Evolutionary conservation across 2,888 invertebrate genomes (phyloP).

Genomic region (Blomia tropicalis): DNA sequence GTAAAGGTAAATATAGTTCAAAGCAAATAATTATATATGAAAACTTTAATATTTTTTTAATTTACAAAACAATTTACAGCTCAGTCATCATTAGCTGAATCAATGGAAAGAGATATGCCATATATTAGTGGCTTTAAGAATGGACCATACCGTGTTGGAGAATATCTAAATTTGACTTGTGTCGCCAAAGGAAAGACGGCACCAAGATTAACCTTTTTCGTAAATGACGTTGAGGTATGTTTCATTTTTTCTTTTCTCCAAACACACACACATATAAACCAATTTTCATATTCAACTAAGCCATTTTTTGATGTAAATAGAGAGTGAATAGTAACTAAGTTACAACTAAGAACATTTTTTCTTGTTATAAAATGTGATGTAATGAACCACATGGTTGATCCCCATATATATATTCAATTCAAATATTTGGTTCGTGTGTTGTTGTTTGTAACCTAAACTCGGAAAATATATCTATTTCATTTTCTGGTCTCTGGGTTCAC

Average conservation of each 20-base stretch:
- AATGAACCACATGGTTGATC: too few species aligned
- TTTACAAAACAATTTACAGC: too few species aligned
- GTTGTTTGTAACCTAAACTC: too few species aligned
- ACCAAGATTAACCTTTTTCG: background rate
- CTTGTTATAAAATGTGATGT: too few species aligned
- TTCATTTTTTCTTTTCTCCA: background rate
- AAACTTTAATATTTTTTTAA: background rate
- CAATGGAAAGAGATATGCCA: conserved; percentile 2
- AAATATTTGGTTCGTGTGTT: too few species aligned
- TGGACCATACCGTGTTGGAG: background rate
- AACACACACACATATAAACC: background rate
- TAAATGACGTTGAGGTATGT: conserved; percentile 3
- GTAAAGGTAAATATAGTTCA: too few species aligned
- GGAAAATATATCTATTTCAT: too few species aligned
- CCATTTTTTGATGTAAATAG: background rate
- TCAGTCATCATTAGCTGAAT: background rate
- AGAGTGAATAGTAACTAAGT: too few species aligned
- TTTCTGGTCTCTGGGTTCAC: too few species aligned
- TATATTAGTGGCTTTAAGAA: background rate
- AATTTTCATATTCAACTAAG: background rate
- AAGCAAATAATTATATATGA: background rate
- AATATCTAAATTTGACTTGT: conserved; percentile 9
- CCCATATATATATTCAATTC: too few species aligned
- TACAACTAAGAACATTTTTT: too few species aligned
- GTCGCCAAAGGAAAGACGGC: background rate